Evolutionary conservation across 2,113 vertebrate species (phyloP).

Genomic region (Phrynosoma blainvillii): DNA sequence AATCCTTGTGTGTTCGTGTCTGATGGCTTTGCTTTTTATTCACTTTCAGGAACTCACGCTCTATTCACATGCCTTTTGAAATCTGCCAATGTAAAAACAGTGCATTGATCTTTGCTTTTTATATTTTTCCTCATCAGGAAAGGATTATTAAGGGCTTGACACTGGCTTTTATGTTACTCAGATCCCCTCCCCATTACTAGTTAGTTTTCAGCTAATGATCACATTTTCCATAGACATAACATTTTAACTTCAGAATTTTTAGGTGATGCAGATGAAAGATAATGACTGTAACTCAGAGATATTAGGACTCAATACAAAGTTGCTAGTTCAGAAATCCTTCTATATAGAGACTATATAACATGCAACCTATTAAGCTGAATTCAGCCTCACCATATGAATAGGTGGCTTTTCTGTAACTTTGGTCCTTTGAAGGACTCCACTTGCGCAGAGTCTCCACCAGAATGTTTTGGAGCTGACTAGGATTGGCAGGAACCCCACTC

Average conservation of each 20-base stretch:
- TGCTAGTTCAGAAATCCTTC: background rate
- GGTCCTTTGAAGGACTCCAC: too few species aligned
- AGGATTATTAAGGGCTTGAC: slow-evolving; percentile 14
- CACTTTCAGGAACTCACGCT: slow-evolving; percentile 60
- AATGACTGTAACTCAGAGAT: background rate
- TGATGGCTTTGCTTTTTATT: slow-evolving; percentile 49
- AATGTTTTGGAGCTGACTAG: too few species aligned
- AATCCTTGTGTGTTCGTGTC: slow-evolving; percentile 38
- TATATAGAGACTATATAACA: background rate
- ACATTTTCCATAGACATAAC: background rate
- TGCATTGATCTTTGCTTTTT: slow-evolving; percentile 53
- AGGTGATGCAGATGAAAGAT: background rate
- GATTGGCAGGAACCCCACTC: too few species aligned
- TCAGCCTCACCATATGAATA: background rate
- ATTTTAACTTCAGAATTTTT: slow-evolving; percentile 22
- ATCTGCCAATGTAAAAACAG: slow-evolving; percentile 45
- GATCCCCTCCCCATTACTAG: slow-evolving; percentile 41
- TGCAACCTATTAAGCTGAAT: background rate
- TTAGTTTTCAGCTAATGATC: slow-evolving; percentile 26
- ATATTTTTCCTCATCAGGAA: slow-evolving; percentile 38
- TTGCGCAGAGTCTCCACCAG: too few species aligned
- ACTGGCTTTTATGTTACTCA: slow-evolving; percentile 29
- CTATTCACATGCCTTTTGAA: slow-evolving; percentile 50
- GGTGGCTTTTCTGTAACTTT: too few species aligned
- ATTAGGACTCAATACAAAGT: background rate